Evolutionary conservation across 2,113 vertebrate genomes (phyloP).

Genomic region (Corythaeola cristata): DNA sequence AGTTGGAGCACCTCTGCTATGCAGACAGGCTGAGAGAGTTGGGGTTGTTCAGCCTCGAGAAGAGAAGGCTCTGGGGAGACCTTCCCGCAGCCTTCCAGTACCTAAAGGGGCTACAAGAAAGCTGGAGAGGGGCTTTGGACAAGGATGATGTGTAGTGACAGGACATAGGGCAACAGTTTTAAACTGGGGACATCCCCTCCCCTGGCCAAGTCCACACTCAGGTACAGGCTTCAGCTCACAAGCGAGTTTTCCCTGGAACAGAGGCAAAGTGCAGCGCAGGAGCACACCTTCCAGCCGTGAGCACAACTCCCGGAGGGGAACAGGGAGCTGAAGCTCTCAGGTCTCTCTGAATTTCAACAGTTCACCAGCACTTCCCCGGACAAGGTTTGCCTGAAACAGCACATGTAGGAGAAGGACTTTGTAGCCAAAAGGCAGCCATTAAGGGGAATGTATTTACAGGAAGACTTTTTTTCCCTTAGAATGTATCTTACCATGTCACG

Average conservation of each 20-base stretch:
- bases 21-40: not conserved
- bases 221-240: not conserved
- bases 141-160: not conserved
- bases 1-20: not conserved
- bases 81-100: rapidly evolving
- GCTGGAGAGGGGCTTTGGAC: not conserved
- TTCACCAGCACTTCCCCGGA: not conserved
- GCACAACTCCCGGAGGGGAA: not conserved
- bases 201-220: not conserved
- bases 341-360: not conserved
- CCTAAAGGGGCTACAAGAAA: not conserved
- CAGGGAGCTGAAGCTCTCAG: not conserved
- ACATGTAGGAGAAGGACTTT: not conserved
- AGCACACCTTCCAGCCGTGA: rapidly evolving
- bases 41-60: not conserved
- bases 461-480: not conserved
- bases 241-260: rapidly evolving
- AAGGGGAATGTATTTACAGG: not conserved
- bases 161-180: not conserved
- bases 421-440: not conserved
- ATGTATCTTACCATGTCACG: not conserved
- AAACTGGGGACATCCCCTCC: not conserved
- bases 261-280: rapidly evolving
- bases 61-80: not conserved
- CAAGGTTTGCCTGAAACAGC: not conserved